Conservation (phyloP, 2,888 invertebrate genomes). For the Nasonovia ribisnigri region DNA sequence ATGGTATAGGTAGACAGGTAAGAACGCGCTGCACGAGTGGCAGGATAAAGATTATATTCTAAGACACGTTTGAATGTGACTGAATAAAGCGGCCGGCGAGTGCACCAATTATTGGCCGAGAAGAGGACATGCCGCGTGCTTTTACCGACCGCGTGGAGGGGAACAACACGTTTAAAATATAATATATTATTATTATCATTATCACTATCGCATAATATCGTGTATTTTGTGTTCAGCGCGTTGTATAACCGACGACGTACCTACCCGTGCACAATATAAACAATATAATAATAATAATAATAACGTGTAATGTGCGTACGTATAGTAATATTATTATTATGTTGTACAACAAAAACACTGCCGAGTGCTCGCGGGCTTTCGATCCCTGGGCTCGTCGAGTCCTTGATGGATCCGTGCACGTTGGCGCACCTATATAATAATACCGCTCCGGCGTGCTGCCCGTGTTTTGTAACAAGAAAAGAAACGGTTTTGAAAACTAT, state of each 20-base stretch:
- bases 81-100: constrained; percentile 43
- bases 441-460: background rate
- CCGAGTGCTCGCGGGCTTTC: constrained; percentile 9
- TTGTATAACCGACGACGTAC: background rate
- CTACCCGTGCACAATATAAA: background rate
- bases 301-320: background rate
- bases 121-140: constrained; percentile 58
- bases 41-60: background rate
- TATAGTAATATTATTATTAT: background rate
- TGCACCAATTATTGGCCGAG: constrained; percentile 58
- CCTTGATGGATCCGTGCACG: constrained; percentile 7
- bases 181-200: constrained; percentile 10
- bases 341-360: background rate
- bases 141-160: constrained; percentile 45
- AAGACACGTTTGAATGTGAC: constrained; percentile 59
- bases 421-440: background rate
- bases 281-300: constrained; percentile 25
- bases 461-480: background rate
- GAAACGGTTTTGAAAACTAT: background rate
- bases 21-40: background rate
- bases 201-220: background rate
- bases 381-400: constrained; percentile 39
- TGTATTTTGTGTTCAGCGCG: too few relatives aligned
- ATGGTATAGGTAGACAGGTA: too few relatives aligned
- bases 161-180: constrained; percentile 24